These are phyloP conservation scores for Iguana delicatissima DNA, from an alignment of 2,797 vertebrate genomes.

Conservation along the genomic window DNA sequence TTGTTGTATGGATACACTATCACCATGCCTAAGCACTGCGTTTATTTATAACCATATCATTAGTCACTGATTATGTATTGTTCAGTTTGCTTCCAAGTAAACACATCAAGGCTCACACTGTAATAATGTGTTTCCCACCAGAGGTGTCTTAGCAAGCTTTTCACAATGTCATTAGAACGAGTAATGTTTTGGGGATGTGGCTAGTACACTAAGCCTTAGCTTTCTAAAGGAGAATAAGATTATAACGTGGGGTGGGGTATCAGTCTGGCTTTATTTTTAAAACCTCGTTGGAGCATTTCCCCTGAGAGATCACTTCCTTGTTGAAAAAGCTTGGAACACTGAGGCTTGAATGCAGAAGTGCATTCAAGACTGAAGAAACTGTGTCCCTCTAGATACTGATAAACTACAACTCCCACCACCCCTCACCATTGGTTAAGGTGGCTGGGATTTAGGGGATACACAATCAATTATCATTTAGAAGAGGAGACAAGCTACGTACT, in stretches of 20 bases:
- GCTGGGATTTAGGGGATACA: not conserved
- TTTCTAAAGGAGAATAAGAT: not conserved
- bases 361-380: not conserved
- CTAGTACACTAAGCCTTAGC: not conserved
- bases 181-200: not conserved
- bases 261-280: constrained; percentile 50
- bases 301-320: constrained; percentile 20
- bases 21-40: no score
- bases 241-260: not conserved
- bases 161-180: not conserved
- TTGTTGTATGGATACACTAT: no score
- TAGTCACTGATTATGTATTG: not conserved
- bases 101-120: not conserved
- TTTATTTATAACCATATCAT: no score
- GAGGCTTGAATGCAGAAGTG: constrained; percentile 46
- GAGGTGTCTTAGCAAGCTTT: not conserved
- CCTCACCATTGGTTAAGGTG: not conserved
- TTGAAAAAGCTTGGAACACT: not conserved
- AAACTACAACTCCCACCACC: not conserved
- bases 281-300: constrained; percentile 42
- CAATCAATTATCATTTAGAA: not conserved
- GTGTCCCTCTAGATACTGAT: not conserved
- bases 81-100: not conserved
- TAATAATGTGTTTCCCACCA: not conserved
- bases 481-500: not conserved